Conservation (phyloP, 2,888 invertebrate genomes). For the Rotaria socialis region DNA sequence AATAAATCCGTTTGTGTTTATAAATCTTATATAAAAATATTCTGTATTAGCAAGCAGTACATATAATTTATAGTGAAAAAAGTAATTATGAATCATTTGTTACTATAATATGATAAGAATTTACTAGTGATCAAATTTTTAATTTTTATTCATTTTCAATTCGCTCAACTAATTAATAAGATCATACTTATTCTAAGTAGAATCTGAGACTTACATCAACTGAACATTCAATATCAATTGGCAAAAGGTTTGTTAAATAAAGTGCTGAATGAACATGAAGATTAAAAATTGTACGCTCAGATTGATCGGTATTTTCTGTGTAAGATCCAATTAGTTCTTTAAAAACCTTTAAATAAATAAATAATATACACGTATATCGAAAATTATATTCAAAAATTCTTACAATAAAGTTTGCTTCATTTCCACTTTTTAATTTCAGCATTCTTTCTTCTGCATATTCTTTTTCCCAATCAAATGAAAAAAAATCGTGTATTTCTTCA, state of each 20-base stretch:
- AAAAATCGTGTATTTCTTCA: background rate
- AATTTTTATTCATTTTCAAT: too few relatives aligned
- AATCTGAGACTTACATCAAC: background rate
- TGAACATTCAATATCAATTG: constrained; percentile 1
- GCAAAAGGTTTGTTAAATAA: constrained; percentile 9
- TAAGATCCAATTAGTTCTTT: background rate
- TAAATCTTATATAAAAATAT: too few relatives aligned
- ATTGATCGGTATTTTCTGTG: constrained; percentile 7
- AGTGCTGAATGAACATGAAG: background rate
- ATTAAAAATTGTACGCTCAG: background rate
- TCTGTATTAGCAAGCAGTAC: too few relatives aligned
- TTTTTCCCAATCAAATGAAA: constrained; percentile 24
- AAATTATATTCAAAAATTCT: background rate
- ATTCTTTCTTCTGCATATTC: background rate
- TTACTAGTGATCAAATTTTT: too few relatives aligned
- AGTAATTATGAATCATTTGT: too few relatives aligned
- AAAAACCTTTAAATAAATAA: background rate
- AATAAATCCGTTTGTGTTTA: too few relatives aligned
- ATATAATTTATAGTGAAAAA: too few relatives aligned
- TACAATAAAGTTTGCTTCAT: background rate
- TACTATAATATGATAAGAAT: too few relatives aligned
- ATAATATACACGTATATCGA: too few relatives aligned
- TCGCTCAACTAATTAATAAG: too few relatives aligned
- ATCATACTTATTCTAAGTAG: too few relatives aligned
- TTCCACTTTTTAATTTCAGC: background rate